Conservation (phyloP, 2,113 vertebrate genomes). For the Python bivittatus region DNA sequence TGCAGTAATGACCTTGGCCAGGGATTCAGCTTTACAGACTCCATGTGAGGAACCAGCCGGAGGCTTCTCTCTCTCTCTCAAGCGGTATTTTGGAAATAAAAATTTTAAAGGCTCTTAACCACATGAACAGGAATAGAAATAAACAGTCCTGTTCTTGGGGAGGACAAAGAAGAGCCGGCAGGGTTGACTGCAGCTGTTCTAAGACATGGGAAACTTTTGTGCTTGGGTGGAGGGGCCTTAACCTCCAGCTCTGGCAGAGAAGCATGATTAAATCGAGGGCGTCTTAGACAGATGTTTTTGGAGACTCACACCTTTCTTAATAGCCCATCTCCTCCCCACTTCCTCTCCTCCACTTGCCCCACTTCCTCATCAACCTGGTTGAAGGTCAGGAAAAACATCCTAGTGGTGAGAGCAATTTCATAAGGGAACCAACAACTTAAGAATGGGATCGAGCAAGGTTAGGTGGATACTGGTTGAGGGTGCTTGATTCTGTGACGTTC, state of each 20-base stretch:
- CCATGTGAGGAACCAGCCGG: constrained; percentile 48
- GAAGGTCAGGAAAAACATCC: background rate
- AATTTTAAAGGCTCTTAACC: constrained; percentile 12
- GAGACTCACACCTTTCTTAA: background rate
- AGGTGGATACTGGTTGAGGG: background rate
- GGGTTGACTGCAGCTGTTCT: background rate
- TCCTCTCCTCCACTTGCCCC: background rate
- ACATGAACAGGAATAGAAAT: constrained; percentile 29
- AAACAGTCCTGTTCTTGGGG: background rate
- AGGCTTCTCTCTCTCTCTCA: constrained; percentile 19
- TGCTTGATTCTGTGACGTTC: background rate
- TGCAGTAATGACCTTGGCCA: constrained; percentile 68
- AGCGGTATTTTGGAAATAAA: constrained; percentile 62
- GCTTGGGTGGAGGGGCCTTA: background rate
- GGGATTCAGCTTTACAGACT: constrained; percentile 60
- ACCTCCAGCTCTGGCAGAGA: background rate
- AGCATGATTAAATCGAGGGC: background rate
- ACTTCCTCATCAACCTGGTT: background rate
- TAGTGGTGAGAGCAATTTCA: background rate
- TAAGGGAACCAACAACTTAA: background rate
- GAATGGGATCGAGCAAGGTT: background rate
- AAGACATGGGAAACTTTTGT: background rate
- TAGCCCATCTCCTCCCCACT: background rate
- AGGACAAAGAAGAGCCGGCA: background rate
- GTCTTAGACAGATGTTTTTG: background rate